Conservation (phyloP, 2,113 vertebrate species). For the Mesembrinibis cayennensis region DNA sequence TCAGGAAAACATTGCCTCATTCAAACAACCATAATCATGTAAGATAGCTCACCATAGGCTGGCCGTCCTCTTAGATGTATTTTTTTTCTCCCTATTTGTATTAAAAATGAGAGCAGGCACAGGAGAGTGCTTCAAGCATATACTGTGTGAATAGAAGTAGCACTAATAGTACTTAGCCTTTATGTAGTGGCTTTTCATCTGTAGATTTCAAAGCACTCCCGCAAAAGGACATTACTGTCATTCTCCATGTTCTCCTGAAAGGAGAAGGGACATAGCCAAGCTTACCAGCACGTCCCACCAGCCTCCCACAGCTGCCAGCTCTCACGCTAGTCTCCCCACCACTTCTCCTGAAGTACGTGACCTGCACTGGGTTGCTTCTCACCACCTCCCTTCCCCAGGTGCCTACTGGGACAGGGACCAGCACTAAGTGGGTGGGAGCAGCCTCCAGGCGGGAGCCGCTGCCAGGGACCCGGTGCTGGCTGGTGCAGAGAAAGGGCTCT, state of each 20-base stretch:
- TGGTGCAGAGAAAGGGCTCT: not conserved
- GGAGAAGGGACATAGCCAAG: not conserved
- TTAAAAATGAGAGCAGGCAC: not conserved
- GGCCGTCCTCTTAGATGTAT: not conserved
- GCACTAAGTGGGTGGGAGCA: accelerated
- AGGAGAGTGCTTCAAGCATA: not conserved
- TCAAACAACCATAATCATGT: not conserved
- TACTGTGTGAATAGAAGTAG: not conserved
- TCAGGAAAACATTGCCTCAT: not conserved
- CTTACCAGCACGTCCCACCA: not conserved
- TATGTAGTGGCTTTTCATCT: not conserved
- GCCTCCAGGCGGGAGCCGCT: not conserved
- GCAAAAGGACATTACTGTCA: not conserved
- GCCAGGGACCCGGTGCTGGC: accelerated
- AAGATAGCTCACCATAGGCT: not conserved
- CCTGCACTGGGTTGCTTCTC: not conserved
- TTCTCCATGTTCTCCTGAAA: not conserved
- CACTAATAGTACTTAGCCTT: not conserved
- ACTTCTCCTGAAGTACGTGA: not conserved
- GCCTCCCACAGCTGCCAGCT: accelerated
- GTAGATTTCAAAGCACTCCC: not conserved
- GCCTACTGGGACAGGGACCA: accelerated
- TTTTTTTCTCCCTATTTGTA: not conserved
- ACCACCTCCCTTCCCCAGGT: not conserved
- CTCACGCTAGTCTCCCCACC: not conserved